Percentiles rank a stretch among this genome's conserved stretches.
These are phyloP conservation scores for Solea senegalensis DNA, from an alignment of 2,113 vertebrate species.

Conservation along the genomic window DNA sequence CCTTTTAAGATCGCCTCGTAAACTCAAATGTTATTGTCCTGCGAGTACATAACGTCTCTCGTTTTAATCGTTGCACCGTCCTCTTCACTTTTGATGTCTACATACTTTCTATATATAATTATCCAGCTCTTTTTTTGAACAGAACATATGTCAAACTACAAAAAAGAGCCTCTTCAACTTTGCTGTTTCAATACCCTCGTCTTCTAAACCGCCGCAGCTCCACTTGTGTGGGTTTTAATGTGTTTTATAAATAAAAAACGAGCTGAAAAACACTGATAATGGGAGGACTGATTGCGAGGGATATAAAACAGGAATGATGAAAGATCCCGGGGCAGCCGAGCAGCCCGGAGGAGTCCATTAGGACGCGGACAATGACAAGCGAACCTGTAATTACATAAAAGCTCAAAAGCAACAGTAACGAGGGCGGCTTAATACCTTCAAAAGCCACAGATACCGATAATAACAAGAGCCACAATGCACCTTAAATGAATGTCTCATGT, in stretches of 20 bases:
- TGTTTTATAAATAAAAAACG: too few species aligned
- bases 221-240: too few species aligned
- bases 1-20: constrained; percentile 27
- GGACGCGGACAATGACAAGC: constrained; percentile 7
- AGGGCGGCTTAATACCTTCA: constrained; percentile 7
- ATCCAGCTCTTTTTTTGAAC: too few species aligned
- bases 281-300: too few species aligned
- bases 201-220: too few species aligned
- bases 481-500: not conserved
- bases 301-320: not conserved
- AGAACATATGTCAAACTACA: too few species aligned
- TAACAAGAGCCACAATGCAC: constrained; percentile 11
- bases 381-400: constrained; percentile 13
- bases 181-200: too few species aligned
- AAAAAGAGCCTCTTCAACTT: too few species aligned
- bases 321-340: not conserved
- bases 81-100: not conserved
- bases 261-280: too few species aligned
- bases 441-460: not conserved
- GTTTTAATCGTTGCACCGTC: constrained; percentile 20
- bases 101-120: too few species aligned
- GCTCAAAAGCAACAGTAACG: constrained; percentile 10
- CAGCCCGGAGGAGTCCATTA: not conserved
- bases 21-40: constrained; percentile 38
- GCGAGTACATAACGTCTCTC: too few species aligned